Conservation (phyloP, 2,888 invertebrate species). For the Caenorhabditis plicata region DNA sequence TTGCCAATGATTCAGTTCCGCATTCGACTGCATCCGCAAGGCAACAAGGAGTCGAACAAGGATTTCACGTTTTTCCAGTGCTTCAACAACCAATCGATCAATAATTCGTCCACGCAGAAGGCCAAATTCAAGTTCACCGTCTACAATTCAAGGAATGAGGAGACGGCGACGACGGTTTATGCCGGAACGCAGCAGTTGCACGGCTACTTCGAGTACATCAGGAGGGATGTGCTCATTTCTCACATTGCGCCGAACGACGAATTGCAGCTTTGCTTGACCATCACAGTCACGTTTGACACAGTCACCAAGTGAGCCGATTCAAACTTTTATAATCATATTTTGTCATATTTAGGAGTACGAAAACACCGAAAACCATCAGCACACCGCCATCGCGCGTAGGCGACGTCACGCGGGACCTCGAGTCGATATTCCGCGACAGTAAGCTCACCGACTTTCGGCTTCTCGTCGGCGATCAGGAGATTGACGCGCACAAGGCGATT, state of each 20-base stretch:
- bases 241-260: constrained; percentile 57
- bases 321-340: not conserved
- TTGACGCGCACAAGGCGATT: constrained; percentile 40
- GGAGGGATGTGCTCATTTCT: constrained; percentile 59
- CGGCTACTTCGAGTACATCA: constrained; percentile 65
- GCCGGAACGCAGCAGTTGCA: constrained; percentile 65
- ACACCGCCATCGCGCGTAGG: constrained; percentile 12
- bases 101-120: constrained; percentile 30
- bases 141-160: constrained; percentile 58
- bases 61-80: constrained; percentile 66
- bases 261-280: constrained; percentile 54
- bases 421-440: constrained; percentile 43
- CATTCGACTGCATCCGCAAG: constrained; percentile 65
- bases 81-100: not conserved
- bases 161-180: constrained; percentile 65
- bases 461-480: constrained; percentile 41
- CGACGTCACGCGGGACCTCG: constrained; percentile 57
- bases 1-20: constrained; percentile 49
- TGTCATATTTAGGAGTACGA: constrained; percentile 5
- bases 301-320: constrained; percentile 45
- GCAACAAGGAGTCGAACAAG: constrained; percentile 65
- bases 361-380: constrained; percentile 7
- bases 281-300: constrained; percentile 63
- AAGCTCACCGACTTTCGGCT: constrained; percentile 59
- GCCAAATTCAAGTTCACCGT: constrained; percentile 64